Conservation (phyloP, 1,140 invertebrate genomes). For the Anthonomus grandis region DNA sequence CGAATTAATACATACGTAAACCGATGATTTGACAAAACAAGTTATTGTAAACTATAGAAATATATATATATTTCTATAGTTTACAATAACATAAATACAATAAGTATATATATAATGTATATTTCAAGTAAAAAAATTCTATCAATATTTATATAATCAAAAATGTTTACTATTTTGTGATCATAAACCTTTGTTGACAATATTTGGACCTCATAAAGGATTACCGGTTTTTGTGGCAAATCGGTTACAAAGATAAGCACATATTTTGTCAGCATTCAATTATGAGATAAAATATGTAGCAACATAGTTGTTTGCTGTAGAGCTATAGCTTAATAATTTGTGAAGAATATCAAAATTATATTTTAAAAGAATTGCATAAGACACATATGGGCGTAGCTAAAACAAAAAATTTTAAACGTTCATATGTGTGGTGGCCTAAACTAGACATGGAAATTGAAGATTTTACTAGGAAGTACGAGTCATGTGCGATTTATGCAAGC, state of each 20-base stretch:
- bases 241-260: slow-evolving; percentile 44
- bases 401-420: slow-evolving; percentile 45
- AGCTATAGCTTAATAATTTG: slow-evolving; percentile 47
- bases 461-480: slow-evolving; percentile 18
- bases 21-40: too few relatives aligned
- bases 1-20: too few relatives aligned
- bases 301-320: slow-evolving; percentile 34
- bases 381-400: slow-evolving; percentile 49
- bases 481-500: too few relatives aligned
- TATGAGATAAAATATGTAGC: slow-evolving; percentile 46
- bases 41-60: too few relatives aligned
- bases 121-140: slow-evolving; percentile 54
- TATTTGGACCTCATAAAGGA: slow-evolving; percentile 47
- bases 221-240: slow-evolving; percentile 38
- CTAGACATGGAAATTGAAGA: slow-evolving; percentile 40
- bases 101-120: too few relatives aligned
- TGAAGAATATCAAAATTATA: slow-evolving; percentile 22
- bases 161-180: slow-evolving; percentile 53
- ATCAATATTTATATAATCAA: slow-evolving; percentile 53
- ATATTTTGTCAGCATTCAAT: slow-evolving; percentile 41
- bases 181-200: slow-evolving; percentile 50
- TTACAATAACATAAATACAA: too few relatives aligned
- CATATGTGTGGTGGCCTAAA: slow-evolving; percentile 50
- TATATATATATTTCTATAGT: too few relatives aligned
- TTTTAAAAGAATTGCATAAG: slow-evolving; percentile 47